Evolutionary conservation across 1,140 invertebrate species (phyloP).

Genomic region (Drosophila pseudoobscura): DNA sequence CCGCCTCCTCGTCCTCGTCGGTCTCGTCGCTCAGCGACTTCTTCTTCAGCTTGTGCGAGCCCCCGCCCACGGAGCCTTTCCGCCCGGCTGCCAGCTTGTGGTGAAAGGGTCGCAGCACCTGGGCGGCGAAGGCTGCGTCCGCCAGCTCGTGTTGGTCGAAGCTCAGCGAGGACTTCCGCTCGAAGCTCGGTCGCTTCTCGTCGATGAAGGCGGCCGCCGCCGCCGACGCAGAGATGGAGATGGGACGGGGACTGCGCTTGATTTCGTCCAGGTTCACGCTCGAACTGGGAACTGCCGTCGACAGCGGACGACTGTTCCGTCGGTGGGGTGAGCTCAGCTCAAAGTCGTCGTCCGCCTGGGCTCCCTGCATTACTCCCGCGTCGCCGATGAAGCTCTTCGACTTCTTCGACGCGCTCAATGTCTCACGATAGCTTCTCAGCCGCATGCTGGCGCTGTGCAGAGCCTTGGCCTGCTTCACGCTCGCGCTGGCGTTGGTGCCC

Average conservation of each 20-base stretch:
- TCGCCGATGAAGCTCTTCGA: conserved; percentile 83
- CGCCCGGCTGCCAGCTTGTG: conserved; percentile 74
- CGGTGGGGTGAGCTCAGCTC: conserved; percentile 82
- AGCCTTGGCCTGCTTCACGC: conserved; percentile 80
- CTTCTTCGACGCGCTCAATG: conserved; percentile 78
- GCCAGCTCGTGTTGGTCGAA: conserved; percentile 67
- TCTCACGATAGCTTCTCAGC: conserved; percentile 77
- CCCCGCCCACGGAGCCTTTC: conserved; percentile 69
- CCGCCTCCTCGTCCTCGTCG: conserved; percentile 84
- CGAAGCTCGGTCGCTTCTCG: conserved; percentile 81
- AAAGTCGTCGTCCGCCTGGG: conserved; percentile 63
- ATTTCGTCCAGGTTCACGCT: conserved; percentile 72
- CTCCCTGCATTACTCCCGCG: conserved; percentile 31
- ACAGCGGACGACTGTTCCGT: conserved; percentile 80
- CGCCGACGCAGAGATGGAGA: conserved; percentile 62
- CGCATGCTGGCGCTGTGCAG: conserved; percentile 80
- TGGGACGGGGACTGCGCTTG: conserved; percentile 76
- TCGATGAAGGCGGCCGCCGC: conserved; percentile 73
- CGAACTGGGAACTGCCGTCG: conserved; percentile 61
- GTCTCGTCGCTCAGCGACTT: conserved; percentile 80
- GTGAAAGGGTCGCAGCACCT: conserved; percentile 78
- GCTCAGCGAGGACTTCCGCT: conserved; percentile 74
- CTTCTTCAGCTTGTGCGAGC: conserved; percentile 75
- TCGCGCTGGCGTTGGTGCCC: conserved; percentile 80
- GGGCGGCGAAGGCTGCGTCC: conserved; percentile 76